phyloP scores from a whole-genome alignment of 2,888 invertebrate species.

The Apamea anceps region DNA sequence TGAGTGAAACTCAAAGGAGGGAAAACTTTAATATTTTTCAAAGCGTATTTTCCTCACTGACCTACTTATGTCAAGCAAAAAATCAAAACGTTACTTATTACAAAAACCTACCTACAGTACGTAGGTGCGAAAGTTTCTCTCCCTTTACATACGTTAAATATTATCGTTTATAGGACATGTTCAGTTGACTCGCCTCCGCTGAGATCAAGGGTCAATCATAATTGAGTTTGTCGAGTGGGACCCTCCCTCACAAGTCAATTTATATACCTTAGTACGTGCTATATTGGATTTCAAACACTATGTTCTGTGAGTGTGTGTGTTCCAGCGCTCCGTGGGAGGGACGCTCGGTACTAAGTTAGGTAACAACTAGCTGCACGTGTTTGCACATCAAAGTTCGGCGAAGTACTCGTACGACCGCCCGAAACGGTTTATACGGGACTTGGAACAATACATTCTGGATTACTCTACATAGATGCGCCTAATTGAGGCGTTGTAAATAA shows the following conservation, averaged over 20 bases:
- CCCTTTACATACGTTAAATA: slow-evolving; percentile 17
- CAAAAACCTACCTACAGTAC: background rate
- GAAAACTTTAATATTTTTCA: slow-evolving; percentile 29
- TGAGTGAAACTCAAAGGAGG: slow-evolving; percentile 38
- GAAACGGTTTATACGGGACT: slow-evolving; percentile 41
- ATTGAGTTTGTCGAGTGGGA: slow-evolving; percentile 74
- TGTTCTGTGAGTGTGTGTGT: slow-evolving; percentile 6
- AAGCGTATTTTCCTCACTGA: slow-evolving; percentile 16
- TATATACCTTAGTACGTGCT: slow-evolving; percentile 50
- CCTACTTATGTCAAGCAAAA: slow-evolving; percentile 4
- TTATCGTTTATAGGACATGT: slow-evolving; percentile 61
- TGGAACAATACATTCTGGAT: slow-evolving; percentile 44
- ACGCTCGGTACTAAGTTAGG: slow-evolving; percentile 37
- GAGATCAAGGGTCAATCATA: slow-evolving; percentile 80
- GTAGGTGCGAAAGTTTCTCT: background rate
- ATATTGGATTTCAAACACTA: slow-evolving; percentile 50
- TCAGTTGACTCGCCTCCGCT: slow-evolving; percentile 69
- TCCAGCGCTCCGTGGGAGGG: slow-evolving; percentile 8
- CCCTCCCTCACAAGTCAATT: slow-evolving; percentile 60
- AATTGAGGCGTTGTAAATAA: slow-evolving; percentile 46
- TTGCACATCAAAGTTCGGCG: slow-evolving; percentile 55
- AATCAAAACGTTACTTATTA: slow-evolving; percentile 27
- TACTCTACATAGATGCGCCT: slow-evolving; percentile 15
- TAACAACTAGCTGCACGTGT: slow-evolving; percentile 60
- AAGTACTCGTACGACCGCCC: slow-evolving; percentile 24